phyloP scores from a whole-genome alignment of 2,888 invertebrate genomes.

The Limulus polyphemus region DNA sequence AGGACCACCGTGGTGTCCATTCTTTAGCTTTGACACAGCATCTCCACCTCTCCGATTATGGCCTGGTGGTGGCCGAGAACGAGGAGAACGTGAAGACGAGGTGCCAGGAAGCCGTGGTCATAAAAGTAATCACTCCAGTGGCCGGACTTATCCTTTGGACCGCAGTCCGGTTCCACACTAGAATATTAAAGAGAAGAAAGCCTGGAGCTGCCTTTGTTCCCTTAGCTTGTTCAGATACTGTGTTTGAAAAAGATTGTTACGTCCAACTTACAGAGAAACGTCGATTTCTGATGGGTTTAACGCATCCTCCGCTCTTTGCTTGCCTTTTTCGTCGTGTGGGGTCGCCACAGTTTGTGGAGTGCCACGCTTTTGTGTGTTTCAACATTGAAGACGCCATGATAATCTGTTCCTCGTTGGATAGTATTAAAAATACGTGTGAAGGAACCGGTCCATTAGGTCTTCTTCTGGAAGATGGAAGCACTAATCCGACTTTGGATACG shows the following conservation, averaged over 20 bases:
- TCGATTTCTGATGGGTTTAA: slow-evolving; percentile 22
- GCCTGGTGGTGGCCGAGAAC: slow-evolving; percentile 22
- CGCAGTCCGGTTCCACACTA: slow-evolving; percentile 22
- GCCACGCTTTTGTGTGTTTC: slow-evolving; percentile 25
- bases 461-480: no score
- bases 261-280: slow-evolving; percentile 20
- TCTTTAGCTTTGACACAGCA: slow-evolving; percentile 21
- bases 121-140: slow-evolving; percentile 26
- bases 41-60: slow-evolving; percentile 23
- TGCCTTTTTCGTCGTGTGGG: slow-evolving; percentile 24
- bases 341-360: slow-evolving; percentile 19
- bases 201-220: slow-evolving; percentile 26
- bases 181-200: slow-evolving; percentile 13
- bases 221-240: slow-evolving; percentile 24
- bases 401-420: slow-evolving; percentile 5
- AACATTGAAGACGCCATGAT: slow-evolving; percentile 24
- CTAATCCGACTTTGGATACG: no score
- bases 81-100: slow-evolving; percentile 7
- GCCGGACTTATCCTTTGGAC: slow-evolving; percentile 26
- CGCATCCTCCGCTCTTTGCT: slow-evolving; percentile 25
- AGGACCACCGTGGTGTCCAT: slow-evolving; percentile 29
- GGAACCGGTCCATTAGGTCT: no score
- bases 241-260: slow-evolving; percentile 22
- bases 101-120: slow-evolving; percentile 14
- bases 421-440: neutral